A percentile compares a stretch with the other conserved stretches of the same genome.
These are phyloP conservation scores for Pteronura brasiliensis DNA, from an alignment of 2,113 vertebrate genomes.

Conservation along the genomic window DNA sequence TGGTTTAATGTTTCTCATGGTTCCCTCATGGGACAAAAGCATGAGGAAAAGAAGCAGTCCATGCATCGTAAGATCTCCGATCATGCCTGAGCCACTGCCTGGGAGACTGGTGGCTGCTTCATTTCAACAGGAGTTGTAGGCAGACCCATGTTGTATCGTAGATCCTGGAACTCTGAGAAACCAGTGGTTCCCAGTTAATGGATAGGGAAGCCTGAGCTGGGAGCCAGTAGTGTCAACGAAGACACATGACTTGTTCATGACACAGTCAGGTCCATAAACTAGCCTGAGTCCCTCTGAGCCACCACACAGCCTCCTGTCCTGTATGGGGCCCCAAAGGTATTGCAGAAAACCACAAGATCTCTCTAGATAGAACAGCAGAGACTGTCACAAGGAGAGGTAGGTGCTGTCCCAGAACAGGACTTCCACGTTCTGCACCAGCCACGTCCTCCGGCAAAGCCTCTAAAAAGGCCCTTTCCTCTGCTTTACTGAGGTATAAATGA, in stretches of 20 bases:
- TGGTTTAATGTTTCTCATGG: not conserved
- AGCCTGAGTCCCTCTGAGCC: not conserved
- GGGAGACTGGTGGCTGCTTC: not conserved
- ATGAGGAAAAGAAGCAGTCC: not conserved
- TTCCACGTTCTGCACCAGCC: not conserved
- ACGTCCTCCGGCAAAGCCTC: not conserved
- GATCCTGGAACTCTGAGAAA: not conserved
- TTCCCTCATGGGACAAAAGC: not conserved
- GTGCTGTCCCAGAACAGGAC: not conserved
- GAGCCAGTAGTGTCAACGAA: not conserved
- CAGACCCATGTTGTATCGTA: not conserved
- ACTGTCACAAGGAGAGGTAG: not conserved
- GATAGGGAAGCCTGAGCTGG: not conserved
- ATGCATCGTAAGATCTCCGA: fast-evolving
- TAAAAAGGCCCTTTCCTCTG: not conserved
- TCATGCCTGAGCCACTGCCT: not conserved
- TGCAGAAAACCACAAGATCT: not conserved
- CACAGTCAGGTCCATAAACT: not conserved
- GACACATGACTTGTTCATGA: not conserved
- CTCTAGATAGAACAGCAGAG: not conserved
- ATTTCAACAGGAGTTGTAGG: not conserved
- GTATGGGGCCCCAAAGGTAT: not conserved
- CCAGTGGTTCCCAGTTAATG: not conserved
- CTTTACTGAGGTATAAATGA: not conserved
- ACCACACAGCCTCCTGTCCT: not conserved